Evolutionary conservation across 2,888 invertebrate species (phyloP), one percentile per base, ranked within the genome.

Genomic region (Acrobasis repandana): DNA sequence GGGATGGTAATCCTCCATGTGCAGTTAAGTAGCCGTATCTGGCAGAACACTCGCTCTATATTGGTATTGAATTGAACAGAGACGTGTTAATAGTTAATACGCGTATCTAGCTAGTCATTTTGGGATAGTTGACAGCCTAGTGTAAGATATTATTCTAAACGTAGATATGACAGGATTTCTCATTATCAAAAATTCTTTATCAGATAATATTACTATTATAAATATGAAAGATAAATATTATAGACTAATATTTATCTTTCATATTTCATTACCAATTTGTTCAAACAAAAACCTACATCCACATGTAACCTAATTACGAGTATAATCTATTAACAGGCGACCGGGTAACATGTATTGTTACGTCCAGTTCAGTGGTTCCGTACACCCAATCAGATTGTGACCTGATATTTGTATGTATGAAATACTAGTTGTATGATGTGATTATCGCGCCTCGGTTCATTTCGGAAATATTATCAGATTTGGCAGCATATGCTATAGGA

Each of bases 291-390:
- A 28, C 6, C 28, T 28, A 28, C 61, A 67, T 60, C 54, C 56
- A 58, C 43, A 54, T 58, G 50, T 65, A 61, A 68, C 66, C 65
- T 63, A 61, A 66, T 72, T 65, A n/a, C n/a, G n/a, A n/a, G n/a
- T n/a, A 63, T 57, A 67, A 69, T 69, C 63, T 38, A 50, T 58
- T 62, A 63, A 61, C 60, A 63, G 58, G 54, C 52, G 58, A 62
- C 60, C 54, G 58, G 50, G 20, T 36, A 28, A 51, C 15, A 48
- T 54, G 58, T 63, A 67, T 68, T 59, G 56, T 71, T 69, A 61
- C 58, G 68, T 70, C 68, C 71, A 65, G 71, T 63, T 71, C 74
- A 75, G 36, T 76, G 76, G 70, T 71, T 74, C 66, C 62, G 67
- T 63, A 68, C 61, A 62, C 28, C 60, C 61, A 61, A 63, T 66